phyloP scores from a whole-genome alignment of 2,113 vertebrate genomes.

The Cricetomys ansorgei region DNA sequence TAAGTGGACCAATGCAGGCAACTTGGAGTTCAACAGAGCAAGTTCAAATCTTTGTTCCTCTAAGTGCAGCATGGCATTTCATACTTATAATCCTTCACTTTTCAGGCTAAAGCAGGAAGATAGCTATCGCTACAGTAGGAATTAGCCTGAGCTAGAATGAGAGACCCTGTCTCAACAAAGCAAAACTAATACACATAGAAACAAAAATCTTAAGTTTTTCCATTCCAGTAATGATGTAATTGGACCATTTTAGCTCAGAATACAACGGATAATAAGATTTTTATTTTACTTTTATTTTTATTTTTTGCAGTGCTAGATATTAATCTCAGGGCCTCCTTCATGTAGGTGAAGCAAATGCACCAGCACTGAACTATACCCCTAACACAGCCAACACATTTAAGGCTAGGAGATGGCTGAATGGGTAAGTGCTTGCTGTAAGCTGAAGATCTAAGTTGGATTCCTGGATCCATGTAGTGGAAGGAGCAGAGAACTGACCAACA shows the following conservation, averaged over 20 bases:
- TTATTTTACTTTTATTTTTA: not conserved
- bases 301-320: not conserved
- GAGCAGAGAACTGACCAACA: not conserved
- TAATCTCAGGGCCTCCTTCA: not conserved
- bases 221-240: not conserved
- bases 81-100: not conserved
- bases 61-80: not conserved
- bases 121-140: no score
- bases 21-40: not conserved
- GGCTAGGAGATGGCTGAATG: no score
- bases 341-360: not conserved
- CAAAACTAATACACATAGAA: not conserved
- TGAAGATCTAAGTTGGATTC: not conserved
- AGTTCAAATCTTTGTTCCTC: not conserved
- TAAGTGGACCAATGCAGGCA: not conserved
- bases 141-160: not conserved
- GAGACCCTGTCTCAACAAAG: not conserved
- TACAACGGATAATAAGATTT: not conserved
- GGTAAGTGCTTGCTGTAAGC: not conserved
- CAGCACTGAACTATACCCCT: not conserved
- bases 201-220: not conserved
- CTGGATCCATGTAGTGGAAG: not conserved
- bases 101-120: not conserved
- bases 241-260: constrained; percentile 5
- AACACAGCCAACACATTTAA: not conserved